Evolutionary conservation across 2,888 invertebrate species (phyloP).

Genomic region (Lithosia quadra): DNA sequence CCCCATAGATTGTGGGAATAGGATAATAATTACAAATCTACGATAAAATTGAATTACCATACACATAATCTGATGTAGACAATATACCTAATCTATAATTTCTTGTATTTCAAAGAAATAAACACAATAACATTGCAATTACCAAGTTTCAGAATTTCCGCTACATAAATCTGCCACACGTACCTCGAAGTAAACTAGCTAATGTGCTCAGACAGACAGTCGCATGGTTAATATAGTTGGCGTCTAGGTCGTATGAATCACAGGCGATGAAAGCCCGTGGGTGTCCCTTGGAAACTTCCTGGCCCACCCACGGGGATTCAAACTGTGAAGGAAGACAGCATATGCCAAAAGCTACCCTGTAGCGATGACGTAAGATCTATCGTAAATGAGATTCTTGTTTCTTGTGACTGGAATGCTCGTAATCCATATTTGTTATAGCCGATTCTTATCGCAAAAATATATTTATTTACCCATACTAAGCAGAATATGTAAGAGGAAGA

Average conservation of each 20-base stretch:
- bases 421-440: constrained; percentile 9
- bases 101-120: constrained; percentile 8
- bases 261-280: constrained; percentile 79
- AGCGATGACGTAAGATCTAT: constrained; percentile 46
- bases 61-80: too few relatives aligned
- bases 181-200: constrained; percentile 56
- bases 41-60: too few relatives aligned
- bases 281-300: constrained; percentile 77
- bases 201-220: constrained; percentile 61
- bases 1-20: too few relatives aligned
- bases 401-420: constrained; percentile 21
- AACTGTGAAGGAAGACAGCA: constrained; percentile 54
- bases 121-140: constrained; percentile 36
- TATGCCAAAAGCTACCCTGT: constrained; percentile 47
- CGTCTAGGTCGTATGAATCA: constrained; percentile 74
- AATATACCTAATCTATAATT: background rate
- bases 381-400: constrained; percentile 42
- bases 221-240: constrained; percentile 56
- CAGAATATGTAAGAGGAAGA: constrained; percentile 5
- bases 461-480: background rate
- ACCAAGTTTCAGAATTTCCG: constrained; percentile 28
- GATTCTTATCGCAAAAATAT: constrained; percentile 11
- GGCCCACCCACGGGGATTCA: constrained; percentile 76
- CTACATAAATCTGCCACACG: constrained; percentile 60
- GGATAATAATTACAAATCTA: too few relatives aligned